Base-by-base conservation (phyloP, 2,113 vertebrate species). In the Thalassarche chlororhynchos region DNA sequence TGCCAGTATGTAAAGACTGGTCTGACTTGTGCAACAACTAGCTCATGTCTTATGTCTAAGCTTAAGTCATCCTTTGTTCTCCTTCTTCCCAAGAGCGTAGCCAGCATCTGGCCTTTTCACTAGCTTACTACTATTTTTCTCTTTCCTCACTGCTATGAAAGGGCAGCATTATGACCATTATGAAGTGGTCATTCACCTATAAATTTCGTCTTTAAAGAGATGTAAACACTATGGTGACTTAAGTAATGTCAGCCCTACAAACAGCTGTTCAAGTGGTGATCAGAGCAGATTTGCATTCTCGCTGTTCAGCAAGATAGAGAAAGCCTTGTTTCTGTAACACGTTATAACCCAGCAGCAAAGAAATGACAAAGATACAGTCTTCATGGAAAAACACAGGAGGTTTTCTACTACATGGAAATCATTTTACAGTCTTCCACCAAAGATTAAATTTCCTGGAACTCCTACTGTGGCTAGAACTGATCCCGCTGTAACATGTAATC, bases 21-120 rank as follows among this genome's bases (percentile, higher is more conserved):
- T 96, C 89, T 66, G 52, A 93, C 95, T 88, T 75, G 97, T 68
- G 95, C 61, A 82, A 90, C 94, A 92, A 60, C 57, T 24, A 69
- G 34, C 46, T 78, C 5, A 62, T 17, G 68, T 44, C 42, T 84
- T 9, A 32, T 17, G 55, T 61, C 78, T 72, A n/a, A 74, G 86
- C 80, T 82, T 42, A 88, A 68, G 29, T 91, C 93, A 95, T 24
- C 68, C 44, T 92, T 87, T 81, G 62, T 46, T 79, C 80, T 64
- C n/a, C 66, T 76, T 23, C 68, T 83, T 89, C 84, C 55, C 90
- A 77, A 51, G 92, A 88, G 84, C 82, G 84, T 54, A 78, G 75
- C 2, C 68, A 75, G n/a, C 32, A 84, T 34, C 49, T 25, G 46
- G 68, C 42, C 65, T 76, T 72, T 44, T 42, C 34, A 38, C 14